Percentiles rank a stretch among this genome's conserved stretches.
phyloP scores from a whole-genome alignment of 2,797 vertebrate genomes.

The Danio aesculapii region DNA sequence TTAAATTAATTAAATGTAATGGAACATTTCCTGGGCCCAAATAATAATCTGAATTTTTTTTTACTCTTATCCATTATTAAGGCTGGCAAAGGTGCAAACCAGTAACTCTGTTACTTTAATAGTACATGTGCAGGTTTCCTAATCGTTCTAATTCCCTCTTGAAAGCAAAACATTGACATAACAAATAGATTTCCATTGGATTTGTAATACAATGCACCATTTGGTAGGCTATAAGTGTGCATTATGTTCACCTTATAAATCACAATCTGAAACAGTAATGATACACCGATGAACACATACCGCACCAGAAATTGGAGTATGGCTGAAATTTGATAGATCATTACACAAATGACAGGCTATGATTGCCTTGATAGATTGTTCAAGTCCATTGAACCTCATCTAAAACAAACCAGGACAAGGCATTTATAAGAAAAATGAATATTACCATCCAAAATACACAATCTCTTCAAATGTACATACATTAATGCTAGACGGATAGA shows the following conservation, averaged over 20 bases:
- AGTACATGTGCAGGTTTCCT: neutral
- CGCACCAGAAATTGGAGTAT: neutral
- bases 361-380: neutral
- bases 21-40: too few species aligned
- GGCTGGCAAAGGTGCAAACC: too few species aligned
- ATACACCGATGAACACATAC: neutral
- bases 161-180: neutral
- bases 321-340: constrained; percentile 6
- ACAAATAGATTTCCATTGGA: neutral
- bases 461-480: too few species aligned
- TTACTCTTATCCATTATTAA: too few species aligned
- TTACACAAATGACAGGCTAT: neutral
- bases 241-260: neutral
- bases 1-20: too few species aligned
- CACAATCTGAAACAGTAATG: neutral
- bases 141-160: neutral
- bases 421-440: too few species aligned
- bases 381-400: neutral
- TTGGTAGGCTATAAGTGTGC: neutral
- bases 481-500: too few species aligned
- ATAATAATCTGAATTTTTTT: too few species aligned
- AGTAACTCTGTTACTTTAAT: neutral
- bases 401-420: neutral
- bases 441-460: too few species aligned
- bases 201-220: constrained; percentile 10